phyloP scores from a whole-genome alignment of 2,113 vertebrate genomes.

The Cephalopterus ornatus region DNA sequence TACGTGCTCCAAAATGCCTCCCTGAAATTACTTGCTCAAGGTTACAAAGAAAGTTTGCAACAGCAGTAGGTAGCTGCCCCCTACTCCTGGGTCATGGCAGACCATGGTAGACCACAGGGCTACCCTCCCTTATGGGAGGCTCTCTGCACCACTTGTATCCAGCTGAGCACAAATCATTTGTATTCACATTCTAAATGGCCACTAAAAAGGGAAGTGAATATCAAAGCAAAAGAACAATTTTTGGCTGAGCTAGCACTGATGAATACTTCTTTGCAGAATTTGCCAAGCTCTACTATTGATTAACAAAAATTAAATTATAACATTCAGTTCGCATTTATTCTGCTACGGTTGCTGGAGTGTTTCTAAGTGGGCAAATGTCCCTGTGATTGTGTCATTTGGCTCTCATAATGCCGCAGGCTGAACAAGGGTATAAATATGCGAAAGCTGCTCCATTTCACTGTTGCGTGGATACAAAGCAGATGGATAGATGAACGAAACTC shows the following conservation, averaged over 20 bases:
- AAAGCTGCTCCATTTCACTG: conserved; percentile 49
- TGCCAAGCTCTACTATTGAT: not conserved
- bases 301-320: conserved; percentile 24
- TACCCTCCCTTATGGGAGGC: not conserved
- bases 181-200: not conserved
- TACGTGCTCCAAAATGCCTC: not conserved
- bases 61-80: not conserved
- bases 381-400: conserved; percentile 50
- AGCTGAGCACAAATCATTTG: not conserved
- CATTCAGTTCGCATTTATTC: conserved; percentile 18
- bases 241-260: not conserved
- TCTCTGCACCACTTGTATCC: rapidly evolving
- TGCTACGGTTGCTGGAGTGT: not conserved
- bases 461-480: conserved; percentile 64
- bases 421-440: conserved; percentile 66
- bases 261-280: not conserved
- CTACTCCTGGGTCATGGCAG: not conserved
- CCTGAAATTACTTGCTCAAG: not conserved
- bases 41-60: not conserved
- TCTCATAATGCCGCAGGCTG: conserved; percentile 32
- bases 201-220: not conserved
- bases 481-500: conserved; percentile 56
- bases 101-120: not conserved
- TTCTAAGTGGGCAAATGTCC: conserved; percentile 59
- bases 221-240: not conserved